Conservation (phyloP, 2,888 invertebrate genomes). For the Nephrotoma appendiculata region DNA sequence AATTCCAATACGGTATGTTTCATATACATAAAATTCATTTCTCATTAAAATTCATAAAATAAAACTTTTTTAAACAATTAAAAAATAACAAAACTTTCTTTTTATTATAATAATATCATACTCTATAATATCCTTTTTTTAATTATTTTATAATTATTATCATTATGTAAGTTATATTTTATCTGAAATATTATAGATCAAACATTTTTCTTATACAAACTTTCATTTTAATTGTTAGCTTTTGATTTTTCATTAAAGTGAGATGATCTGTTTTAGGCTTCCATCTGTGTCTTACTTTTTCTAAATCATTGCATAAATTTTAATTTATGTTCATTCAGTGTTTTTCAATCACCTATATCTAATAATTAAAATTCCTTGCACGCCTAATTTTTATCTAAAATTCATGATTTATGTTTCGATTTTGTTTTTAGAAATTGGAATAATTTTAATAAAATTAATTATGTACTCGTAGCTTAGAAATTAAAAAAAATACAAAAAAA, state of each 20-base stretch:
- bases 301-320: not conserved
- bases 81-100: not conserved
- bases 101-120: not conserved
- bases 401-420: not conserved
- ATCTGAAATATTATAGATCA: not conserved
- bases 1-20: constrained; percentile 37
- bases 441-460: not conserved
- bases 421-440: not conserved
- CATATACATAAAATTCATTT: constrained; percentile 3
- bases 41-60: not conserved
- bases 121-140: not conserved
- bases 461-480: not conserved
- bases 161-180: not conserved
- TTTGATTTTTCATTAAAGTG: not conserved
- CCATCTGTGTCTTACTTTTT: not conserved
- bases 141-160: not conserved
- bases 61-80: not conserved
- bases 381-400: not conserved
- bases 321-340: not conserved
- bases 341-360: not conserved
- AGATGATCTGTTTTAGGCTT: not conserved
- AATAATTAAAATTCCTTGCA: not conserved
- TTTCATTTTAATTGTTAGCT: not conserved
- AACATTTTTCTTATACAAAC: not conserved
- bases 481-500: not conserved